Evolutionary conservation across 2,113 vertebrate species (phyloP).

Genomic region (Silurus glanis): DNA sequence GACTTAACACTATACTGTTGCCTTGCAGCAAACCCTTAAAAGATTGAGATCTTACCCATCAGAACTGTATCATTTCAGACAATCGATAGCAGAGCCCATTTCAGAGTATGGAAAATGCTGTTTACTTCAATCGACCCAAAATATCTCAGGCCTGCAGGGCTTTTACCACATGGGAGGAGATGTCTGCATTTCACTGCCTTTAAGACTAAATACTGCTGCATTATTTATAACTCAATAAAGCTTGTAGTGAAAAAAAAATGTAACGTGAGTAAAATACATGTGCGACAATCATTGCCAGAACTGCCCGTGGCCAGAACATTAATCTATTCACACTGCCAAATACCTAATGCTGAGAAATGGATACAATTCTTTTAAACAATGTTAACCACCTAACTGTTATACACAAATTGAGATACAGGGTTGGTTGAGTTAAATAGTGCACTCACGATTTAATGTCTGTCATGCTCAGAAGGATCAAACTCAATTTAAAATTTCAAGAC

Average conservation of each 20-base stretch:
- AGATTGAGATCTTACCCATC: not conserved
- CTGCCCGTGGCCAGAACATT: not conserved
- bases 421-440: not conserved
- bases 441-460: not conserved
- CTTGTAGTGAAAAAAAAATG: not conserved
- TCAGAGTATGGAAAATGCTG: constrained; percentile 16
- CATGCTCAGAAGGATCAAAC: not conserved
- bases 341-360: not conserved
- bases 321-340: not conserved
- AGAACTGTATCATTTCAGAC: constrained; percentile 23
- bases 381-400: not conserved
- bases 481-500: not conserved
- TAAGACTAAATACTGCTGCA: constrained; percentile 38
- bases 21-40: not conserved
- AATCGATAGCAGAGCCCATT: constrained; percentile 17
- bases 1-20: not conserved
- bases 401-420: not conserved
- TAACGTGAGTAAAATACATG: not conserved
- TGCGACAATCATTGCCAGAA: constrained; percentile 10
- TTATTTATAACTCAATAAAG: constrained; percentile 44
- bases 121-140: constrained; percentile 37
- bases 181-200: constrained; percentile 28
- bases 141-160: constrained; percentile 17
- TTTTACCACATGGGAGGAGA: constrained; percentile 7
- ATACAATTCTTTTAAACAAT: not conserved